Conservation (phyloP, 2,888 invertebrate species). For the Phymatocera aterrima region DNA sequence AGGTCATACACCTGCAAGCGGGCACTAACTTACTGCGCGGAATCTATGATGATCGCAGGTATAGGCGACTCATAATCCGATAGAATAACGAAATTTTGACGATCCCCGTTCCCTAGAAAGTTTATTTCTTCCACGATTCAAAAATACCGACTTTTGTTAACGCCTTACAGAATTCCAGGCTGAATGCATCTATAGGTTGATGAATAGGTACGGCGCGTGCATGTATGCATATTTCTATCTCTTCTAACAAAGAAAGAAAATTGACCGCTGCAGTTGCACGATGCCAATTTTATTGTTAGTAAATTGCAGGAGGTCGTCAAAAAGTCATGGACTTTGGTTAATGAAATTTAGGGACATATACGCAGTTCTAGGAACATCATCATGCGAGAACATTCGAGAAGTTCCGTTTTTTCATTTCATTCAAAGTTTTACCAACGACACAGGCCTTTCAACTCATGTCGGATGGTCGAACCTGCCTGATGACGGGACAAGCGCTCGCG, state of each 20-base stretch:
- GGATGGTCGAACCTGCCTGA: no score
- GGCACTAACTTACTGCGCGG: constrained; percentile 9
- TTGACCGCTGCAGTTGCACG: neutral
- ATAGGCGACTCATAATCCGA: neutral
- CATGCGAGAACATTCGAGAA: neutral
- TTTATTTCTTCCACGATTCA: neutral
- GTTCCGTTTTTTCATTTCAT: neutral
- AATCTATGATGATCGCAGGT: neutral
- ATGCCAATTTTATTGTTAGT: neutral
- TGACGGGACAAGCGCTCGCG: neutral
- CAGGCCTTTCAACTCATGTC: constrained; percentile 1
- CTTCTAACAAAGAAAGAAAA: neutral
- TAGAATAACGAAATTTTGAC: neutral
- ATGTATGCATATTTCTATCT: neutral
- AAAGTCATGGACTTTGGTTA: no score
- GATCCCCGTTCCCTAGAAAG: neutral
- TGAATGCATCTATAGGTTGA: neutral
- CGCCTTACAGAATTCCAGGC: neutral
- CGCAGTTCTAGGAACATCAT: neutral
- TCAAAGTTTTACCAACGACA: neutral
- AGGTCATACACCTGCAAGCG: constrained; percentile 37
- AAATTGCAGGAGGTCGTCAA: neutral
- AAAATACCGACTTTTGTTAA: neutral
- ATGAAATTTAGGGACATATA: no score
- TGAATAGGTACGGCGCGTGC: neutral